Conservation (phyloP, 2,888 invertebrate genomes). For the Latrodectus hesperus region DNA sequence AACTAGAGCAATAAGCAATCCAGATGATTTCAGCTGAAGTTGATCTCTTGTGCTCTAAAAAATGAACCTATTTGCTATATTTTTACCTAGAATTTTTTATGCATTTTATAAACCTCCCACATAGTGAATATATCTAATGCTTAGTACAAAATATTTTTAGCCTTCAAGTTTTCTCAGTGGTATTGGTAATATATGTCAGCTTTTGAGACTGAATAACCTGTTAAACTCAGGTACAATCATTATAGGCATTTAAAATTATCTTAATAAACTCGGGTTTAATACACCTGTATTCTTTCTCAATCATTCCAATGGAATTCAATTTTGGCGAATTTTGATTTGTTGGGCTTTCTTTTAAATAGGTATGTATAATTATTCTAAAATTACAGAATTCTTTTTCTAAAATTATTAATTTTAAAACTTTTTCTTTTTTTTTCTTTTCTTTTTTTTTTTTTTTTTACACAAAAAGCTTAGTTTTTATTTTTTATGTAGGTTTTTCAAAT, state of each 20-base stretch:
- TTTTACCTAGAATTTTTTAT: constrained; percentile 43
- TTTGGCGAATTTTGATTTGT: too few relatives aligned
- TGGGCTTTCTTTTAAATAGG: too few relatives aligned
- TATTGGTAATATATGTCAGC: neutral
- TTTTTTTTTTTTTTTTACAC: too few relatives aligned
- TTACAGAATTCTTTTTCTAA: too few relatives aligned
- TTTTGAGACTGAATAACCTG: neutral
- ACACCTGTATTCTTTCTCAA: too few relatives aligned
- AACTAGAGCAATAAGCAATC: constrained; percentile 61
- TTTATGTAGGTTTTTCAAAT: too few relatives aligned
- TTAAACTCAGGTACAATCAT: neutral
- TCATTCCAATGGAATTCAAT: too few relatives aligned
- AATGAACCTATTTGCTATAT: constrained; percentile 32
- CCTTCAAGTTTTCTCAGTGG: constrained; percentile 21
- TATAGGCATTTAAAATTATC: neutral
- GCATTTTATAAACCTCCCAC: constrained; percentile 38
- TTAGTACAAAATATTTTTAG: constrained; percentile 67
- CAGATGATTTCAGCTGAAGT: constrained; percentile 23
- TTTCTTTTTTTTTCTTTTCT: too few relatives aligned
- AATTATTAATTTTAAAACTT: too few relatives aligned
- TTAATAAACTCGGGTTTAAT: too few relatives aligned
- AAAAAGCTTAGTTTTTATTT: too few relatives aligned
- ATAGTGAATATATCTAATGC: constrained; percentile 50
- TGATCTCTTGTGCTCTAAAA: constrained; percentile 32
- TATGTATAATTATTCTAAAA: too few relatives aligned